Percentiles rank a stretch among this genome's conserved stretches.
These are phyloP conservation scores for Scaptodrosophila lebanonensis DNA, from an alignment of 1,140 invertebrate species.

Conservation along the genomic window DNA sequence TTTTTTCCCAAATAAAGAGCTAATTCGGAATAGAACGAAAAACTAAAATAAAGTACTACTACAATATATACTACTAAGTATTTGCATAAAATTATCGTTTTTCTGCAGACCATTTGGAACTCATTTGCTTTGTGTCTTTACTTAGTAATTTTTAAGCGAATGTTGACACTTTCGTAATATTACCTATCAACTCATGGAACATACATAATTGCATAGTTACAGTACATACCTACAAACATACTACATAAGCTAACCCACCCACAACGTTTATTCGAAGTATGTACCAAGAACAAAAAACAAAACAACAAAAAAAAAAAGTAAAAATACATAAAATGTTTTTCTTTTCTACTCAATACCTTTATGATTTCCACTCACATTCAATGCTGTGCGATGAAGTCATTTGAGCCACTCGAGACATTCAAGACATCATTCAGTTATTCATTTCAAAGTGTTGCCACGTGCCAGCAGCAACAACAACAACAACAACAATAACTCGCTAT, in stretches of 20 bases:
- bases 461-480: slow-evolving; percentile 18
- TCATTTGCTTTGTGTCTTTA: slow-evolving; percentile 71
- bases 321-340: slow-evolving; percentile 11
- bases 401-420: too few relatives aligned
- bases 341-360: slow-evolving; percentile 14
- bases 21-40: slow-evolving; percentile 69
- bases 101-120: slow-evolving; percentile 43
- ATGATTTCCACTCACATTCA: slow-evolving; percentile 47
- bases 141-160: slow-evolving; percentile 49
- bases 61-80: too few relatives aligned
- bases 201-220: too few relatives aligned
- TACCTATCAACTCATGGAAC: too few relatives aligned
- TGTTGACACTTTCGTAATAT: too few relatives aligned
- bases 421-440: slow-evolving; percentile 15
- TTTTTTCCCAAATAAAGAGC: slow-evolving; percentile 53
- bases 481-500: slow-evolving; percentile 14
- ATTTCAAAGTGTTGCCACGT: neutral
- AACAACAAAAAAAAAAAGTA: too few relatives aligned
- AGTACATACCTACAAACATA: too few relatives aligned
- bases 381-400: slow-evolving; percentile 54
- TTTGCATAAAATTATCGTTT: slow-evolving; percentile 38
- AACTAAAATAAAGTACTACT: too few relatives aligned
- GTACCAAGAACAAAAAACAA: too few relatives aligned
- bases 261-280: too few relatives aligned
- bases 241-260: too few relatives aligned